Base-by-base conservation (phyloP, 1,140 invertebrate genomes). In the Zophobas atratus region DNA sequence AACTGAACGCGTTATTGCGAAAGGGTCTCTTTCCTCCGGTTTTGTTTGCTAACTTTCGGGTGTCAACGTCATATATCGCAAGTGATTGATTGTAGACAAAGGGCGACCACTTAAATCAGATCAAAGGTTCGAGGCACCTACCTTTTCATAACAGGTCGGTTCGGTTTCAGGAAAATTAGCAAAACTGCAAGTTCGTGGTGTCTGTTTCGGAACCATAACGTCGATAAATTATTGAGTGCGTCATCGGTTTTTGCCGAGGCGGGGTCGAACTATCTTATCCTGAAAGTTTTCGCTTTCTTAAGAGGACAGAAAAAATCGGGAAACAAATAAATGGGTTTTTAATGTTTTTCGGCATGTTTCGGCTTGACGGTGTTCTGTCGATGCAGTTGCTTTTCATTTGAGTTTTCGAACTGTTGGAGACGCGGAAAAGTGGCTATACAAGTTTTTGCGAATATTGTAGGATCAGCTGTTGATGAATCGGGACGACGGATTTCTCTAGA, bases 11-110 rank as follows among this genome's bases (percentile, higher is more conserved):
- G 43, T 43, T 67, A 67, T 43, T 67, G 36, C 36, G 39, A 38
- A 6, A 67, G 60, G 60, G 60, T 41, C 39, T 41, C 60, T 67
- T 67, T 67, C 43, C 60, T 67, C 60, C 5, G 43, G 60, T 67
- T 67, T 51, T 67, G 60, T 67, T 67, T 67, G 60, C 43, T 67
- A 67, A 67, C 60, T 67, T 67, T 67, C n/a, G 60, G 60, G 60
- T 67, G 60, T 67, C 60, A 67, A 67, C 60, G 56, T 60, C 60
- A 36, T 39, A 67, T 60, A 60, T 60, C 6, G 38, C 38, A 67
- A 67, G 60, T 67, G 60, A 67, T 67, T 67, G 60, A 67, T 67
- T 67, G 60, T 43, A 67, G 60, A 67, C 60, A 67, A 67, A 67
- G 60, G 60, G 38, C 33, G 36, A 67, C 60, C 60, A 67, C 60